These are phyloP conservation scores for Philopedon plagiatum DNA, from an alignment of 2,888 invertebrate genomes.

Conservation along the genomic window DNA sequence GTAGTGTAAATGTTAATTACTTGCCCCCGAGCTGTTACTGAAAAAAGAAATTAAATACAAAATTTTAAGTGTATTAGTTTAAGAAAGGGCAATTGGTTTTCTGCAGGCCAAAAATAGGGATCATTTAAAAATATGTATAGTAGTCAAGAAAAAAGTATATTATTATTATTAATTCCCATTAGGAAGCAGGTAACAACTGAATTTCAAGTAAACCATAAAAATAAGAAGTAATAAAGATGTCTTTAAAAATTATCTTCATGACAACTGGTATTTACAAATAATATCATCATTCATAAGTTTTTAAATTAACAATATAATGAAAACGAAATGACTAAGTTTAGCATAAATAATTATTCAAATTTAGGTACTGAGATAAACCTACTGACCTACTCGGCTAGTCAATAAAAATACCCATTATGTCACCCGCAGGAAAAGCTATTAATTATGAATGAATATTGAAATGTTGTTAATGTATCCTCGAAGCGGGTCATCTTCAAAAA, in stretches of 20 bases:
- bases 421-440: neutral
- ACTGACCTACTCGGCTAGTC: neutral
- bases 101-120: no score
- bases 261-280: neutral
- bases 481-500: neutral
- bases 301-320: neutral
- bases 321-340: neutral
- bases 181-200: no score
- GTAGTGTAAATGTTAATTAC: no score
- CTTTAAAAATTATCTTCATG: neutral
- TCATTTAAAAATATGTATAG: no score
- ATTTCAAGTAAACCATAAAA: no score
- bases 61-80: no score
- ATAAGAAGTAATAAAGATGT: neutral
- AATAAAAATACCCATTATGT: constrained; percentile 15
- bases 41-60: no score
- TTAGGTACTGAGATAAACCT: neutral
- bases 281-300: neutral
- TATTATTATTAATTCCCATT: no score
- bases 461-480: no score
- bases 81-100: no score
- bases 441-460: constrained; percentile 1
- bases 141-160: no score
- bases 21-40: no score
- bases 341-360: neutral